A percentile compares a stretch with the other conserved stretches of the same genome.
These are phyloP conservation scores for Parazoanthus swiftii DNA, from an alignment of 92 coral and sea anemone genomes.

Conservation along the genomic window DNA sequence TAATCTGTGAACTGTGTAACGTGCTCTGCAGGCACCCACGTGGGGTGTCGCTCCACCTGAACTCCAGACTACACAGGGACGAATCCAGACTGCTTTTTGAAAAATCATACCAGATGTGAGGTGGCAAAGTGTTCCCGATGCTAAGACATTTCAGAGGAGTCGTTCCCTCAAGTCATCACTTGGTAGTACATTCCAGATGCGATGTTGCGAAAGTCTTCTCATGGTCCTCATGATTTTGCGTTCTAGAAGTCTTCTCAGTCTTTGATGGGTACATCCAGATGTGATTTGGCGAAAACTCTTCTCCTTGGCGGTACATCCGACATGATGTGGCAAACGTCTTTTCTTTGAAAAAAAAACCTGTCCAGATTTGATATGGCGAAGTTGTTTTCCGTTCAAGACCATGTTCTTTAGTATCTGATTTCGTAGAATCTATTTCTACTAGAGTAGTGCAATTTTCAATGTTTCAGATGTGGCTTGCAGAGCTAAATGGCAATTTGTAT, in stretches of 20 bases:
- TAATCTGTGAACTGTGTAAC: constrained; percentile 84
- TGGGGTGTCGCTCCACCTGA: constrained; percentile 80
- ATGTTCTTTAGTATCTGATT: background rate
- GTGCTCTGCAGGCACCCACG: constrained; percentile 94
- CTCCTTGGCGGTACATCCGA: background rate
- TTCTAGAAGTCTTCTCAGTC: too few species aligned
- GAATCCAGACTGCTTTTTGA: constrained; percentile 66
- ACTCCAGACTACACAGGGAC: constrained; percentile 72
- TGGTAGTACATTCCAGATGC: background rate
- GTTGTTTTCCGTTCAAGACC: background rate
- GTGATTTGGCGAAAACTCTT: background rate
- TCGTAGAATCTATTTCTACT: background rate
- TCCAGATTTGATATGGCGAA: background rate
- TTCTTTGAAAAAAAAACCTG: background rate
- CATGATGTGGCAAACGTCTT: background rate
- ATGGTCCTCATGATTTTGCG: too few species aligned
- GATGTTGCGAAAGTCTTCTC: background rate
- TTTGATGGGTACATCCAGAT: too few species aligned
- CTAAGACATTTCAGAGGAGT: too few species aligned
- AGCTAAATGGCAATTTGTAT: too few species aligned
- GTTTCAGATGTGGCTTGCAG: background rate
- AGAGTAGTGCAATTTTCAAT: background rate
- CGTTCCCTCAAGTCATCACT: background rate
- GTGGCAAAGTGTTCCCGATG: background rate
- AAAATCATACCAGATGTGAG: constrained; percentile 32